Percentiles rank a stretch among this genome's conserved stretches.
These are phyloP conservation scores for Potamilus streckersoni DNA, from an alignment of 1,140 invertebrate species.

Conservation along the genomic window DNA sequence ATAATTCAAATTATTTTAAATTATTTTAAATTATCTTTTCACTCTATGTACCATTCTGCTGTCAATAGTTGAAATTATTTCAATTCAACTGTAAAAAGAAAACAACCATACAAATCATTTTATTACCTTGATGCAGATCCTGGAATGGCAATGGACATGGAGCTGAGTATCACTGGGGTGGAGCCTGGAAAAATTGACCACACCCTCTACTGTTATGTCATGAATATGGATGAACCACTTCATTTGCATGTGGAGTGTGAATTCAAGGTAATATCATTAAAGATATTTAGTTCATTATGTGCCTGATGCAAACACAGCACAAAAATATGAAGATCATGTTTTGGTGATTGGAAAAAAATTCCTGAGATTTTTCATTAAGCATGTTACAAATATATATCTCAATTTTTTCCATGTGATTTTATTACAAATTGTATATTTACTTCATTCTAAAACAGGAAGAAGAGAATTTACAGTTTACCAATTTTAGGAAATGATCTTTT, in stretches of 20 bases:
- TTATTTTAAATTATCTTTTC: not conserved
- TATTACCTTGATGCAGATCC: constrained; percentile 42
- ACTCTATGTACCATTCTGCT: too few species aligned
- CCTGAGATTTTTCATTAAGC: too few species aligned
- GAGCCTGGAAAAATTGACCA: constrained; percentile 60
- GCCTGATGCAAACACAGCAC: too few species aligned
- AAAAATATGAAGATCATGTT: too few species aligned
- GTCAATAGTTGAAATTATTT: not conserved
- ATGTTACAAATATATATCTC: too few species aligned
- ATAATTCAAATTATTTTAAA: not conserved
- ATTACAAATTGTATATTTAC: too few species aligned
- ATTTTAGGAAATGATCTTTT: too few species aligned
- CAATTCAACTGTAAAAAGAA: not conserved
- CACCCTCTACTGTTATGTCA: constrained; percentile 61
- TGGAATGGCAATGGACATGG: constrained; percentile 60
- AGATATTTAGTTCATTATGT: too few species aligned
- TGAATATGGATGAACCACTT: constrained; percentile 63
- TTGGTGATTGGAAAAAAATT: too few species aligned
- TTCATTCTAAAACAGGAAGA: too few species aligned
- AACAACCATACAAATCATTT: not conserved
- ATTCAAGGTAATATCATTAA: constrained; percentile 54
- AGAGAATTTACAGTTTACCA: too few species aligned
- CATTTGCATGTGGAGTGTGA: constrained; percentile 62
- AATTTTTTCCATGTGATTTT: too few species aligned
- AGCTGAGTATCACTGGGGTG: constrained; percentile 62